Conservation (phyloP, 2,888 invertebrate species). For the Agriopis aurantiaria region DNA sequence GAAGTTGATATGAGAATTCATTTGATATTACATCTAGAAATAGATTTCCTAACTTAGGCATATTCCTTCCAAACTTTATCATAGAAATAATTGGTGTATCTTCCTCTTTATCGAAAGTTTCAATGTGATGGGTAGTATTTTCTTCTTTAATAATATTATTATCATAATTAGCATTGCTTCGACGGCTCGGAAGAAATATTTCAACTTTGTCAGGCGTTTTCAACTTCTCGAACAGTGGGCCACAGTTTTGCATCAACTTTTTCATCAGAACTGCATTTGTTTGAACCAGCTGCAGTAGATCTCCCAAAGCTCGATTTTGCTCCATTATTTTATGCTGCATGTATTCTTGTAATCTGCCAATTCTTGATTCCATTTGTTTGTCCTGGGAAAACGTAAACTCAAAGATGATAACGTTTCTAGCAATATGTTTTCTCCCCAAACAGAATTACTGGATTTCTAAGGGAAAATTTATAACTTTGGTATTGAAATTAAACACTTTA, state of each 20-base stretch:
- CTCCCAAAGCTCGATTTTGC: slow-evolving; percentile 68
- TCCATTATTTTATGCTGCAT: slow-evolving; percentile 66
- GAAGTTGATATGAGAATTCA: slow-evolving; percentile 50
- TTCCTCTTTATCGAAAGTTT: slow-evolving; percentile 40
- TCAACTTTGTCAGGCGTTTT: slow-evolving; percentile 64
- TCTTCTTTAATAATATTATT: slow-evolving; percentile 38
- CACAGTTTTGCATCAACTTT: slow-evolving; percentile 59
- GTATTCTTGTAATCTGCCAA: slow-evolving; percentile 51
- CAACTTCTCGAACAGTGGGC: slow-evolving; percentile 53
- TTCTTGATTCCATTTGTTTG: slow-evolving; percentile 53
- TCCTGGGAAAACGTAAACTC: slow-evolving; percentile 48
- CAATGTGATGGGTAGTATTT: neutral
- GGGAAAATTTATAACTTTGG: neutral
- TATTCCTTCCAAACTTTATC: slow-evolving; percentile 58
- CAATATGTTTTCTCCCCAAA: neutral
- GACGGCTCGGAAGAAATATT: slow-evolving; percentile 50
- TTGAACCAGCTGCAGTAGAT: slow-evolving; percentile 57
- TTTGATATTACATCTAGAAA: slow-evolving; percentile 59
- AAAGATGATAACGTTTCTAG: neutral
- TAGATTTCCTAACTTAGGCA: slow-evolving; percentile 65
- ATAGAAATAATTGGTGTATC: slow-evolving; percentile 48
- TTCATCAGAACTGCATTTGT: slow-evolving; percentile 57
- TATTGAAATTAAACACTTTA: too few species aligned
- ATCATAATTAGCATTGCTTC: slow-evolving; percentile 39
- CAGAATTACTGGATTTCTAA: too few species aligned